phyloP scores from a whole-genome alignment of 2,113 vertebrate species.

The Chionis minor region DNA sequence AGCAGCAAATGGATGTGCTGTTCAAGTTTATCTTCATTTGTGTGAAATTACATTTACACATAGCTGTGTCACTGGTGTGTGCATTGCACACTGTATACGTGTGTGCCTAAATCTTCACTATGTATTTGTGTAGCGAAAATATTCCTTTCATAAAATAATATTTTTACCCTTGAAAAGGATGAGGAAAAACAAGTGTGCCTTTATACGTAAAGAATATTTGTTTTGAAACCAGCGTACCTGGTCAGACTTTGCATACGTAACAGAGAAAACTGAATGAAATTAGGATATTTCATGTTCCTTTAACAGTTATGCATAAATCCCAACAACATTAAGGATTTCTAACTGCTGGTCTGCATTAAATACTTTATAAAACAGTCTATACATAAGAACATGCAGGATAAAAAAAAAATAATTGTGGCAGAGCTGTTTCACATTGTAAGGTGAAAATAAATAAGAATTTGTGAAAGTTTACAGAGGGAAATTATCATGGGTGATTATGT shows the following conservation, averaged over 20 bases:
- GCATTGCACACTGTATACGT: background rate
- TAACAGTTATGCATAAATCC: background rate
- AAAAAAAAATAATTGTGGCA: background rate
- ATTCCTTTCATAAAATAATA: background rate
- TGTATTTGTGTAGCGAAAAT: background rate
- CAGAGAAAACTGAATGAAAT: background rate
- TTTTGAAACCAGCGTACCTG: background rate
- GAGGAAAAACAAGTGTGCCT: background rate
- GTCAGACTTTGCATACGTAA: background rate
- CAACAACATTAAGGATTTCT: background rate
- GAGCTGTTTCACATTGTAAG: background rate
- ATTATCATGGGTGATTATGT: background rate
- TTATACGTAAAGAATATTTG: background rate
- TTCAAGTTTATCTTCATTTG: background rate
- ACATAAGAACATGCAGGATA: background rate
- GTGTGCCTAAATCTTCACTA: background rate
- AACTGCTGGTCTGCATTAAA: background rate
- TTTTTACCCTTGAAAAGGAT: background rate
- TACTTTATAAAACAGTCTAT: background rate
- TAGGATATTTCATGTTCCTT: background rate
- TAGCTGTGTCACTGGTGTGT: background rate
- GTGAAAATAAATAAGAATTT: background rate
- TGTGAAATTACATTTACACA: background rate
- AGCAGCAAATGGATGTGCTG: background rate
- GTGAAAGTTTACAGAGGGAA: background rate